Percentiles rank a stretch among this genome's conserved stretches.
These are phyloP conservation scores for Otolemur garnettii DNA, from an alignment of 2,113 vertebrate species.

Conservation along the genomic window DNA sequence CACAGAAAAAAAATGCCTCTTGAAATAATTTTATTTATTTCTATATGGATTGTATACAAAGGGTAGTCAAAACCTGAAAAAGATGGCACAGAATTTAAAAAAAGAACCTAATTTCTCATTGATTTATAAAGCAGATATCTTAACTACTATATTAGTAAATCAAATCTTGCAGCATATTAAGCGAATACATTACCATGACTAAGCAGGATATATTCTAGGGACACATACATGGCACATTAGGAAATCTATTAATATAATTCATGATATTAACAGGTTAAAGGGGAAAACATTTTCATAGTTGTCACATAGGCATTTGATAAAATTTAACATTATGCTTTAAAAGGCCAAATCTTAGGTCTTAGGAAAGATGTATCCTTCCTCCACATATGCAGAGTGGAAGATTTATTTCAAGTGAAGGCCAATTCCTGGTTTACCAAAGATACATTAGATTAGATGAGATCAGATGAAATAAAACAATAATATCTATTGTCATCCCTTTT, in stretches of 20 bases:
- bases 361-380: background rate
- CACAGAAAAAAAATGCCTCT: background rate
- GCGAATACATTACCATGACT: conserved; percentile 70
- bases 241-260: conserved; percentile 52
- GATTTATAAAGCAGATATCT: conserved; percentile 47
- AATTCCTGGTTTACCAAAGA: background rate
- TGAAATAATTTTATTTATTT: conserved; percentile 51
- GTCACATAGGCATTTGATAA: conserved; percentile 12
- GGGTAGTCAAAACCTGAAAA: conserved; percentile 15
- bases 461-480: background rate
- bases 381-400: accelerated
- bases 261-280: conserved; percentile 51
- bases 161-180: conserved; percentile 54
- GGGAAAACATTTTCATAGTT: conserved; percentile 48
- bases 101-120: conserved; percentile 39
- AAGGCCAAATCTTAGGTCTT: background rate
- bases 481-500: background rate
- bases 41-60: background rate
- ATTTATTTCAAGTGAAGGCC: background rate
- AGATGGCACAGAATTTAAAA: background rate
- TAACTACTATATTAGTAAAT: conserved; percentile 70
- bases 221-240: conserved; percentile 15
- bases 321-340: conserved; percentile 9
- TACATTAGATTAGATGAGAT: background rate
- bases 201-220: conserved; percentile 60